Percentiles rank a stretch among this genome's conserved stretches.
These are phyloP conservation scores for Hystrix brachyura DNA, from an alignment of 2,113 vertebrate species.

Conservation along the genomic window DNA sequence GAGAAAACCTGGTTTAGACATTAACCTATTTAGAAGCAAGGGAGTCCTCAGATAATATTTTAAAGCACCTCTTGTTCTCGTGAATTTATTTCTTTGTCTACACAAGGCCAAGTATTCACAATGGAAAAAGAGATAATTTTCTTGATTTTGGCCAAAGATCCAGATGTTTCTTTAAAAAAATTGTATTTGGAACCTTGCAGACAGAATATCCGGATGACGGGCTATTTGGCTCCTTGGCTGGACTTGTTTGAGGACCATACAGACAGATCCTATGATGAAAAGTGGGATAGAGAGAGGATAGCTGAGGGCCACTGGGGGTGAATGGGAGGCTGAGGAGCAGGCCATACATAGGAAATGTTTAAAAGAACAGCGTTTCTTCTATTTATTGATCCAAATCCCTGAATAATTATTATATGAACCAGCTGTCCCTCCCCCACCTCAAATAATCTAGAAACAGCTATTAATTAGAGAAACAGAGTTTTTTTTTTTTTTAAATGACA, in stretches of 20 bases:
- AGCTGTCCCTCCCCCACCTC: constrained; percentile 54
- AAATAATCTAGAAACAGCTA: constrained; percentile 63
- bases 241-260: neutral
- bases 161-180: constrained; percentile 32
- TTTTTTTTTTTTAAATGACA: constrained; percentile 57
- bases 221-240: neutral
- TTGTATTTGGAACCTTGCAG: neutral
- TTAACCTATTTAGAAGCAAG: neutral
- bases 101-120: constrained; percentile 1
- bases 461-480: constrained; percentile 68
- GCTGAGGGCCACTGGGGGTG: neutral
- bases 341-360: constrained; percentile 25
- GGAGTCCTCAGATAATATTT: neutral
- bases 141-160: constrained; percentile 17
- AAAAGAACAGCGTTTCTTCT: constrained; percentile 57
- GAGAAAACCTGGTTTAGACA: neutral
- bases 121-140: neutral
- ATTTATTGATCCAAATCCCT: constrained; percentile 67
- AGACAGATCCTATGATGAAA: constrained; percentile 18
- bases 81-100: constrained; percentile 41
- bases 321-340: neutral
- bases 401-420: constrained; percentile 66
- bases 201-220: neutral
- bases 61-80: neutral
- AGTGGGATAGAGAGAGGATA: neutral